Evolutionary conservation across 2,797 vertebrate genomes (phyloP).

Genomic region (Pseudopleuronectes americanus): DNA sequence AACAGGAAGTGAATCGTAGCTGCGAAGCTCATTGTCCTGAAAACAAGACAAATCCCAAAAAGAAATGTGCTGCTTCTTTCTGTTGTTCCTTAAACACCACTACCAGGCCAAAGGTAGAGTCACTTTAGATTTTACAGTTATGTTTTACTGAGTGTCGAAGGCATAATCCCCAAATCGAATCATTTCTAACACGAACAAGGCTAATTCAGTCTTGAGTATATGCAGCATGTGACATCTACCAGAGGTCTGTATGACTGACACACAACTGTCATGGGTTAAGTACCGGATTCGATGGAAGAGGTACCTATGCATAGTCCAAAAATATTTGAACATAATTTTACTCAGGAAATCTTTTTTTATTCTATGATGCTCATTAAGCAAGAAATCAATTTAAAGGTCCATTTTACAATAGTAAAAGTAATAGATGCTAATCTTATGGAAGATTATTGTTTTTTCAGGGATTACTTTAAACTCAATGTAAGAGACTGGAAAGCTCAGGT

Average conservation of each 20-base stretch:
- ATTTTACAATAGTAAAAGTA: not conserved
- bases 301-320: not conserved
- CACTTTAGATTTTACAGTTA: not conserved
- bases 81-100: not conserved
- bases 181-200: too few species aligned
- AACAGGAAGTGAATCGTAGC: slow-evolving; percentile 11
- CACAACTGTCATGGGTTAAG: slow-evolving; percentile 3
- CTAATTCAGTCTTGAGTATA: not conserved
- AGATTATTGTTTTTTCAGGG: slow-evolving; percentile 3
- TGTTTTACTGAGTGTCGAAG: not conserved
- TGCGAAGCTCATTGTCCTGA: not conserved
- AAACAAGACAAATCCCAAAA: not conserved
- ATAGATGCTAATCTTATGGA: slow-evolving; percentile 17
- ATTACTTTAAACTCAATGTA: slow-evolving; percentile 15
- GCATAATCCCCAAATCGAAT: not conserved
- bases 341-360: slow-evolving; percentile 37
- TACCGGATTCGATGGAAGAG: slow-evolving; percentile 9
- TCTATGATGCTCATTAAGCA: not conserved
- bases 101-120: not conserved
- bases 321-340: slow-evolving; percentile 18
- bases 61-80: not conserved
- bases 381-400: not conserved
- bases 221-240: slow-evolving; percentile 19
- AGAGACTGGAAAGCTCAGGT: slow-evolving; percentile 19
- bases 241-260: not conserved